Evolutionary conservation across 2,113 vertebrate species (phyloP).

Genomic region (Sisor rabdophorus): DNA sequence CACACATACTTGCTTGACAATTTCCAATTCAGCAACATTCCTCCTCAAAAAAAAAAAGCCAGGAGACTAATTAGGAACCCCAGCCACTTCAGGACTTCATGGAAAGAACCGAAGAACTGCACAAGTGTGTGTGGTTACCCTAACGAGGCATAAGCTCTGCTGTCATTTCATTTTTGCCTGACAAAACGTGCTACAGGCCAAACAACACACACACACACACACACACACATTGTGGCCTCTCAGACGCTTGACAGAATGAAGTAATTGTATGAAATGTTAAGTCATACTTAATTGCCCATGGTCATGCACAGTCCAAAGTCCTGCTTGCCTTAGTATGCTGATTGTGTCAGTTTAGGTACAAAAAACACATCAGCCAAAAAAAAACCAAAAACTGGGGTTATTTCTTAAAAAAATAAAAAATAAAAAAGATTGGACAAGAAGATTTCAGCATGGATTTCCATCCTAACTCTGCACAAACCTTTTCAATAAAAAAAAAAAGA

Average conservation of each 20-base stretch:
- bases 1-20: conserved; percentile 25
- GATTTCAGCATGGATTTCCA: conserved; percentile 5
- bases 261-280: conserved; percentile 47
- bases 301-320: conserved; percentile 35
- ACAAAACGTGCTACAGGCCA: conserved; percentile 40
- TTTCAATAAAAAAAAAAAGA: too few species aligned
- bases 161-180: conserved; percentile 45
- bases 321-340: conserved; percentile 39
- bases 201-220: conserved; percentile 27
- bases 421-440: conserved; percentile 30
- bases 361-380: conserved; percentile 45
- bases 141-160: conserved; percentile 56
- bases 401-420: conserved; percentile 27
- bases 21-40: conserved; percentile 53
- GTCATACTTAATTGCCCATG: conserved; percentile 45
- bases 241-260: conserved; percentile 48
- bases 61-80: conserved; percentile 56
- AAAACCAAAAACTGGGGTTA: conserved; percentile 48
- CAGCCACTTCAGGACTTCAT: conserved; percentile 57
- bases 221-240: conserved; percentile 36
- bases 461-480: not conserved
- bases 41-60: conserved; percentile 47
- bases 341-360: conserved; percentile 45
- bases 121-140: conserved; percentile 44
- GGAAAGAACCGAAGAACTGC: conserved; percentile 45